Conservation (phyloP, 2,113 vertebrate species). For the Microtus richardsoni region DNA sequence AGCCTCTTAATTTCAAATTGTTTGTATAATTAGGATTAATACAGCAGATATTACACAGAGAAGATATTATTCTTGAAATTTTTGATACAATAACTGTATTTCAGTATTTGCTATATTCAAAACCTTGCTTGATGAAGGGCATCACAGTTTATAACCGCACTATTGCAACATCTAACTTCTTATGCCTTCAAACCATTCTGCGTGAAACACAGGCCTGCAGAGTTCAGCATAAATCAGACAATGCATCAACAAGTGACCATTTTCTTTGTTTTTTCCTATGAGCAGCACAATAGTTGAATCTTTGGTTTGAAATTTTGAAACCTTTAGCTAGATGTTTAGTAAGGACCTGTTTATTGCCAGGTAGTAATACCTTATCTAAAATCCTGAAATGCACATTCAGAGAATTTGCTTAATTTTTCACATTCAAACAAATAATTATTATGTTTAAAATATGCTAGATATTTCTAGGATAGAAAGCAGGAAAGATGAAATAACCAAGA, state of each 20-base stretch:
- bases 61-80: background rate
- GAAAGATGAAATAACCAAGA: conserved; percentile 12
- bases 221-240: background rate
- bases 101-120: conserved; percentile 16
- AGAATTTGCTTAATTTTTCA: conserved; percentile 41
- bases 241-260: background rate
- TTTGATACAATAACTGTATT: conserved; percentile 15
- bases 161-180: background rate
- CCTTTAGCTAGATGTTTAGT: background rate
- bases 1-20: conserved; percentile 10
- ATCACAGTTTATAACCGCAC: background rate
- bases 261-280: background rate
- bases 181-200: background rate
- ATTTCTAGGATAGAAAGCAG: background rate
- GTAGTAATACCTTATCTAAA: conserved; percentile 3
- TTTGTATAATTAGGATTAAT: background rate
- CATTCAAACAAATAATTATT: conserved; percentile 37
- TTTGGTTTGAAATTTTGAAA: conserved; percentile 36
- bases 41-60: background rate
- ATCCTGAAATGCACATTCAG: background rate
- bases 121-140: conserved; percentile 32
- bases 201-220: background rate
- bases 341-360: background rate
- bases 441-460: background rate
- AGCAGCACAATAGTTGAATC: background rate